Evolutionary conservation across 2,888 invertebrate species (phyloP).

Genomic region (Xanthia togata): DNA sequence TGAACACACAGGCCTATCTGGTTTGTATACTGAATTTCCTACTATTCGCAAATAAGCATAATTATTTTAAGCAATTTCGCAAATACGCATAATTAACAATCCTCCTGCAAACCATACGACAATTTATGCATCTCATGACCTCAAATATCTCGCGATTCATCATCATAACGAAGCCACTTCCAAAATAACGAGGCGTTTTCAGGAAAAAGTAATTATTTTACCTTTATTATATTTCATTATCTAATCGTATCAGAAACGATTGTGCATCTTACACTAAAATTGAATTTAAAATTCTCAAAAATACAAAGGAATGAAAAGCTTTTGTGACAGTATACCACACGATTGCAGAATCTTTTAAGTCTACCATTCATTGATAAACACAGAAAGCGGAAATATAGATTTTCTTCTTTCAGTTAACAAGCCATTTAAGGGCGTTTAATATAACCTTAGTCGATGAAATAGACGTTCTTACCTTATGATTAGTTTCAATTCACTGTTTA

Average conservation of each 20-base stretch:
- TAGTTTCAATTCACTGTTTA: constrained; percentile 74
- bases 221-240: too few relatives aligned
- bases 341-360: background rate
- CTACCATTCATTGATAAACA: background rate
- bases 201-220: too few relatives aligned
- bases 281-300: too few relatives aligned
- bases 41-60: background rate
- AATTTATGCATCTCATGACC: constrained; percentile 9
- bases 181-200: too few relatives aligned
- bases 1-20: background rate
- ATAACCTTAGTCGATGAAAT: constrained; percentile 91
- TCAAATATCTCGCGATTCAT: constrained; percentile 49
- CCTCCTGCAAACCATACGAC: background rate
- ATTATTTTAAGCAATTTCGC: constrained; percentile 1
- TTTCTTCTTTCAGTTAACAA: constrained; percentile 88
- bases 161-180: constrained; percentile 59
- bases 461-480: constrained; percentile 93
- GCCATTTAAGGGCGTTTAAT: constrained; percentile 92
- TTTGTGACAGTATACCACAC: background rate
- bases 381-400: background rate
- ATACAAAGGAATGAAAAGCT: constrained; percentile 19
- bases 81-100: background rate
- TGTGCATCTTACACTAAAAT: too few relatives aligned
- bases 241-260: too few relatives aligned
- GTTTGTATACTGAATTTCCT: background rate